Evolutionary conservation across 2,888 invertebrate genomes (phyloP).

Genomic region (Acanthopleura granulata): DNA sequence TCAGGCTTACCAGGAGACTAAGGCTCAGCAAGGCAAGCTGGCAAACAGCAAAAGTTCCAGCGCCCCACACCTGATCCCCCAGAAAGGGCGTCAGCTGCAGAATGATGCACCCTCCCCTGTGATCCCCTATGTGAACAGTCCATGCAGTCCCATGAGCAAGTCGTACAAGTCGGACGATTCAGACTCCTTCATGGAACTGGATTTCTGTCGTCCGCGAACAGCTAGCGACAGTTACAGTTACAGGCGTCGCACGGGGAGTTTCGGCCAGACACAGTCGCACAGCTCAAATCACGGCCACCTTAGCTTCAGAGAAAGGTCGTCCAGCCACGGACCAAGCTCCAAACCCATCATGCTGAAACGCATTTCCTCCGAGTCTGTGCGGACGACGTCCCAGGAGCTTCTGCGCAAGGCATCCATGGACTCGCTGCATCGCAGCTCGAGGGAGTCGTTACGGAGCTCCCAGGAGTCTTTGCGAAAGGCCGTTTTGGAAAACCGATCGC

Average conservation of each 20-base stretch:
- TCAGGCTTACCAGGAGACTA: conserved; percentile 43
- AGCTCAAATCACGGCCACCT: conserved; percentile 34
- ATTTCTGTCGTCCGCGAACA: conserved; percentile 58
- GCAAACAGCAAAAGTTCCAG: conserved; percentile 76
- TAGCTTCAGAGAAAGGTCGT: conserved; percentile 57
- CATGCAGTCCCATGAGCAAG: conserved; percentile 45
- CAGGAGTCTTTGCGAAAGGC: conserved; percentile 9
- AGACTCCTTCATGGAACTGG: conserved; percentile 67
- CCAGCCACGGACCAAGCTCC: conserved; percentile 59
- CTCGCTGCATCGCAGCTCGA: conserved; percentile 35
- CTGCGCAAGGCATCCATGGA: conserved; percentile 46
- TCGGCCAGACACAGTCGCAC: conserved; percentile 41
- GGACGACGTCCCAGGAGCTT: conserved; percentile 48
- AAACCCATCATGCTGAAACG: conserved; percentile 39
- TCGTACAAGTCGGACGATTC: conserved; percentile 56
- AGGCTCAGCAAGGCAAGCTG: conserved; percentile 38
- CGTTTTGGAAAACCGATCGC: neutral
- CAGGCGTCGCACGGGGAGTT: conserved; percentile 60
- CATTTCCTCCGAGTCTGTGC: conserved; percentile 48
- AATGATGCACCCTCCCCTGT: conserved; percentile 18
- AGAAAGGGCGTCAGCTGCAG: conserved; percentile 30
- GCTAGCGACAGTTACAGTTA: conserved; percentile 58
- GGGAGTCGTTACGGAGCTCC: conserved; percentile 14
- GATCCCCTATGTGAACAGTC: conserved; percentile 22
- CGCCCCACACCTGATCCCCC: conserved; percentile 75